Percentiles rank a stretch among this genome's conserved stretches.
phyloP scores from a whole-genome alignment of 2,888 invertebrate species.

The Podabrus alpinus region DNA sequence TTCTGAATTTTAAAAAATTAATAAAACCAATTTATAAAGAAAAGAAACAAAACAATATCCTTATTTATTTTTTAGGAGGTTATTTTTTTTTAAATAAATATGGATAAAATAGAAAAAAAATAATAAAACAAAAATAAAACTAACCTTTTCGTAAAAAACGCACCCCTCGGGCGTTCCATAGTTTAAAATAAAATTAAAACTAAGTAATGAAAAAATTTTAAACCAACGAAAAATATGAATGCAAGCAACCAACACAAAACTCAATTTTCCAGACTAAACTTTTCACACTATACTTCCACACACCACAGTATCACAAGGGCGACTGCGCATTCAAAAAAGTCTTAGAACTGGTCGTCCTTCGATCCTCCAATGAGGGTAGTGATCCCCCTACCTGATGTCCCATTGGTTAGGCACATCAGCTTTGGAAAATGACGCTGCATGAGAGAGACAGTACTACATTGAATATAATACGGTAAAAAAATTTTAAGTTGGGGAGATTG shows the following conservation, averaged over 20 bases:
- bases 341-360: conserved; percentile 50
- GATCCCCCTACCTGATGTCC: conserved; percentile 44
- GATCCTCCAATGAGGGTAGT: conserved; percentile 45
- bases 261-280: conserved; percentile 32
- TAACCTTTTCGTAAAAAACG: conserved; percentile 82
- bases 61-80: background rate
- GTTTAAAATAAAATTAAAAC: conserved; percentile 10
- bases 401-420: conserved; percentile 48
- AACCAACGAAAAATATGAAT: conserved; percentile 24
- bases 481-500: conserved; percentile 41
- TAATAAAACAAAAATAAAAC: conserved; percentile 62
- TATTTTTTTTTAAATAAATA: background rate
- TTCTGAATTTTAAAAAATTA: conserved; percentile 5
- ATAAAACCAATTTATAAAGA: background rate
- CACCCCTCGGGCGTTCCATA: conserved; percentile 76
- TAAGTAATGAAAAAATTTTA: conserved; percentile 13
- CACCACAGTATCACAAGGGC: conserved; percentile 34
- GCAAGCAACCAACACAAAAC: conserved; percentile 31
- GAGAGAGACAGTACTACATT: conserved; percentile 21
- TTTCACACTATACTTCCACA: conserved; percentile 30
- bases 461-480: conserved; percentile 32
- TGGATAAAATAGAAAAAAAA: conserved; percentile 46
- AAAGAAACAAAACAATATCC: background rate
- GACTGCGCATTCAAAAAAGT: conserved; percentile 43
- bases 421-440: conserved; percentile 31